phyloP scores from a whole-genome alignment of 2,888 invertebrate genomes.

The Julus scanicus region DNA sequence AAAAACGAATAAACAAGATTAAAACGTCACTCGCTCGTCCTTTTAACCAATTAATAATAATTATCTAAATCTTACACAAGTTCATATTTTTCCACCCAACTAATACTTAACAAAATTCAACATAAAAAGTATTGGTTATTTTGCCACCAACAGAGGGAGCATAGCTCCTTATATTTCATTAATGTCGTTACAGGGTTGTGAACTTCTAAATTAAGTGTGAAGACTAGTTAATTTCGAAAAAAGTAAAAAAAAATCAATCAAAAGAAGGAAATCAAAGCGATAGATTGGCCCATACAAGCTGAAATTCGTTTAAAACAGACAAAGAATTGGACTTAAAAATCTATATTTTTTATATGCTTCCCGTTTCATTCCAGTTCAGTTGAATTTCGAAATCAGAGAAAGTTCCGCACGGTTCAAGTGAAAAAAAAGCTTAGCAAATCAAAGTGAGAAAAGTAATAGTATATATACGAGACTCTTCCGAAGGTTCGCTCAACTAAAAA shows the following conservation, averaged over 20 bases:
- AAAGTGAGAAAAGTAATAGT: conserved; percentile 6
- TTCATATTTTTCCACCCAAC: no score
- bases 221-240: neutral
- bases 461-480: neutral
- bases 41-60: no score
- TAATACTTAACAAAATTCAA: no score
- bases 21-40: no score
- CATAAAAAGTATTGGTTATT: no score
- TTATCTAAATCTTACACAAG: no score
- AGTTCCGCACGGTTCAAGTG: conserved; percentile 15
- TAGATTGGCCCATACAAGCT: neutral
- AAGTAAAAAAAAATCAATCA: neutral
- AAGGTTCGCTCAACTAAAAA: neutral
- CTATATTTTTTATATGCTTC: neutral
- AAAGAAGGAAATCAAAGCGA: neutral
- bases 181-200: no score
- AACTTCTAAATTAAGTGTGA: neutral
- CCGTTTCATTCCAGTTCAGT: conserved; percentile 8
- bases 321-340: conserved; percentile 32
- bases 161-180: no score
- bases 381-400: conserved; percentile 36
- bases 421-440: conserved; percentile 10
- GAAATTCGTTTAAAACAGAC: conserved; percentile 31
- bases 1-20: no score
- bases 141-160: no score